Percentiles rank a stretch among this genome's conserved stretches.
Conservation (phyloP, 2,888 invertebrate species). For the Cataglyphis livida region DNA sequence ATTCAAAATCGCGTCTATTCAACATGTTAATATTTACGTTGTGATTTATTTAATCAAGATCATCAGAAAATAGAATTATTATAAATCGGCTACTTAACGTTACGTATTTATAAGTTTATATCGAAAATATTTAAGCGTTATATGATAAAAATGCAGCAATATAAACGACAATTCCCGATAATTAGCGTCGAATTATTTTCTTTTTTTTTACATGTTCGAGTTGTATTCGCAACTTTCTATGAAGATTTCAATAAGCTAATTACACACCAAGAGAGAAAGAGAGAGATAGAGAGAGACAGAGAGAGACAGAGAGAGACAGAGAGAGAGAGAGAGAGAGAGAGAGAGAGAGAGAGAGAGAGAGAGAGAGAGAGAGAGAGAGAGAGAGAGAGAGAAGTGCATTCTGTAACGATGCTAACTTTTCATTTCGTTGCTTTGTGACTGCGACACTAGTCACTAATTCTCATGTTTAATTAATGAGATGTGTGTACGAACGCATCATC, state of each 20-base stretch:
- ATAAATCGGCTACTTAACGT: constrained; percentile 12
- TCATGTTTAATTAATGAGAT: constrained; percentile 77
- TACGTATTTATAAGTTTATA: not conserved
- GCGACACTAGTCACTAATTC: constrained; percentile 63
- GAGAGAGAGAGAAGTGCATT: constrained; percentile 59
- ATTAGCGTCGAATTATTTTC: not conserved
- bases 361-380: too few species aligned
- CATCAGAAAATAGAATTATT: not conserved
- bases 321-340: too few species aligned
- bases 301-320: too few species aligned
- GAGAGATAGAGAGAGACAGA: too few species aligned
- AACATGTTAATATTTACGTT: constrained; percentile 13
- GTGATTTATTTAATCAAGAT: constrained; percentile 27
- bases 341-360: too few species aligned
- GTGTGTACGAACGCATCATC: constrained; percentile 56
- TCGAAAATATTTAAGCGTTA: constrained; percentile 5
- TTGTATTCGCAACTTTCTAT: not conserved
- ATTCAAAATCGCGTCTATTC: constrained; percentile 12
- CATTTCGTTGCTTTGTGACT: constrained; percentile 71
- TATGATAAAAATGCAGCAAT: not conserved
- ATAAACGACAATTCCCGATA: constrained; percentile 9
- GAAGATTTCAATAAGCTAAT: constrained; percentile 33
- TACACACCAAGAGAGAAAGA: not conserved
- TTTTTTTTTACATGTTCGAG: not conserved
- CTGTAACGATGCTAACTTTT: constrained; percentile 70